Evolutionary conservation across 1,140 invertebrate species (phyloP), one percentile per base, ranked within the genome.

Genomic region (Holotrichia oblita): DNA sequence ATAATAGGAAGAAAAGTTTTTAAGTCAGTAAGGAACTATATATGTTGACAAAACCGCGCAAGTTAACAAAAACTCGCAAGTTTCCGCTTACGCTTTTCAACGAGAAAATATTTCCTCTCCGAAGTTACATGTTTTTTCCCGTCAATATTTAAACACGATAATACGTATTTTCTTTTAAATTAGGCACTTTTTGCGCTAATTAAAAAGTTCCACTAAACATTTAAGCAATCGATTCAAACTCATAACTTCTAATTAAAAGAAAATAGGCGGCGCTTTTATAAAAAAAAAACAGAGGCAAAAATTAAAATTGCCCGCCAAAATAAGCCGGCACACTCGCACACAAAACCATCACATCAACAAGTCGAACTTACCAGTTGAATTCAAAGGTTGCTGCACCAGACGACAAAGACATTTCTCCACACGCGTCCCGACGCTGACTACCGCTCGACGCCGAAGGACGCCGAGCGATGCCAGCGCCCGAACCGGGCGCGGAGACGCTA

Each of bases 391-490:
- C 79, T 80, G 79, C 81, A 85, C 82, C 82, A 79, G 81, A 73
- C 82, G 79, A 81, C 84, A 85, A 85, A 85, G 82, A 83, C 85
- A 86, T 86, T 78, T 81, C 85, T 83, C 81, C 83, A 84, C 84
- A 80, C 83, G 81, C 84, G 82, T 79, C 82, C 20, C 44, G 81
- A 81, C 83, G 83, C 84, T 84, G 82, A 86, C 85, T 85, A 83
- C 82, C 82, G 84, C 82, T 82, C 83, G 83, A 81, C 84, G 84
- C 80, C 79, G 73, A 73, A 75, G 79, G 80, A 78, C 81, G 81
- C 79, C 81, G 81, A 78, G 80, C 85, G 85, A 85, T 83, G 82
- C 81, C 81, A 85, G 84, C 85, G 85, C 84, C 83, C 81, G 83
- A 81, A 77, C 82, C 78, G 76, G 79, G 77, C 81, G 82, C 84